phyloP scores from a whole-genome alignment of 2,888 invertebrate species.

The Stenurella melanura region DNA sequence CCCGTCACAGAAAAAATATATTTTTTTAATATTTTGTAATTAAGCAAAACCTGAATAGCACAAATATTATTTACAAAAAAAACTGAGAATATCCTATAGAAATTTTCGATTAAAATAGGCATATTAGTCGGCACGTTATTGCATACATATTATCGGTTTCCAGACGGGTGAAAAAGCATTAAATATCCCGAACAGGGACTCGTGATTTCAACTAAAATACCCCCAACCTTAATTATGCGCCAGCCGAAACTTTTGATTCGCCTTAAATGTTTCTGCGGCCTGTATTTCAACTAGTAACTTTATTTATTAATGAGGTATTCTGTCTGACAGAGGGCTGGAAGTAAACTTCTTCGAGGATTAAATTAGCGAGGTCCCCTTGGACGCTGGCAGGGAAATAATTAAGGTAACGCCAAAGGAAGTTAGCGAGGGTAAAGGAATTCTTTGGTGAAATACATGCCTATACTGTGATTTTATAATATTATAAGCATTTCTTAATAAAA shows the following conservation, averaged over 20 bases:
- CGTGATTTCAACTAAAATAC: neutral
- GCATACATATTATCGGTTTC: no score
- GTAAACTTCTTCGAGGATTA: neutral
- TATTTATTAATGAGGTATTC: slow-evolving; percentile 4
- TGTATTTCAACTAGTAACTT: slow-evolving; percentile 1
- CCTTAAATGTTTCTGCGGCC: neutral
- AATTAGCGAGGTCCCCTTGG: neutral
- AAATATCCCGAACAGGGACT: neutral
- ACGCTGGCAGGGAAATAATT: neutral
- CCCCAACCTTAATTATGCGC: neutral
- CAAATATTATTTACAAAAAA: no score
- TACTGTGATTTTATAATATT: neutral
- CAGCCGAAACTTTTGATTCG: neutral
- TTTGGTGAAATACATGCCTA: neutral
- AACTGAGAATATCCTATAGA: no score
- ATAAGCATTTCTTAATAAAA: neutral
- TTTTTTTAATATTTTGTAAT: no score
- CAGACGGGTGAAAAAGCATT: neutral
- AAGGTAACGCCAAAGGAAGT: neutral
- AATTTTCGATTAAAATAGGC: no score
- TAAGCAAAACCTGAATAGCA: no score
- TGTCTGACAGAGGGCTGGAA: neutral
- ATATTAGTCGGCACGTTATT: no score
- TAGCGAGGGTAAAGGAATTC: neutral
- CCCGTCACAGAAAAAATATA: no score